Evolutionary conservation across 2,797 vertebrate genomes (phyloP).

Genomic region (Zenarchopterus dispar): DNA sequence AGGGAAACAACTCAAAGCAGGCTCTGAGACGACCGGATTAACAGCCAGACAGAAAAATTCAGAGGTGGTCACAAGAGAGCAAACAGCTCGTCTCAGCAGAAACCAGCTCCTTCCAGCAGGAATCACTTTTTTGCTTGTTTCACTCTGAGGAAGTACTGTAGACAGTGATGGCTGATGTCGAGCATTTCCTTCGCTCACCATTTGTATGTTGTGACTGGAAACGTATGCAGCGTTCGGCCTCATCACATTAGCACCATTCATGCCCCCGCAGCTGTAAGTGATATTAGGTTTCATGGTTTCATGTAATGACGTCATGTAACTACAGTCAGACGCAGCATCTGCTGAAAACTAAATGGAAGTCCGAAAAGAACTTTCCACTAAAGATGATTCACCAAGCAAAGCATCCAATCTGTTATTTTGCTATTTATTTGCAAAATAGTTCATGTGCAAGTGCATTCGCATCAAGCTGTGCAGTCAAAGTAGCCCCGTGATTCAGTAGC

Average conservation of each 20-base stretch:
- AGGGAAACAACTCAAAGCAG: constrained; percentile 37
- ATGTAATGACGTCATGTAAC: constrained; percentile 61
- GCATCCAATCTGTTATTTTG: no score
- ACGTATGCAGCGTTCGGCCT: constrained; percentile 34
- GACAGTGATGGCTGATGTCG: constrained; percentile 37
- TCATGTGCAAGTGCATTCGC: no score
- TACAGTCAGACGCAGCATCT: constrained; percentile 31
- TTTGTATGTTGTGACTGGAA: constrained; percentile 22
- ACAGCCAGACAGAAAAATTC: constrained; percentile 64
- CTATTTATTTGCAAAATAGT: no score
- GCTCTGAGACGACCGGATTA: constrained; percentile 54
- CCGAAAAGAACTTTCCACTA: constrained; percentile 26
- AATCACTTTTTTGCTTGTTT: constrained; percentile 41
- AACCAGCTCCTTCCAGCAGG: constrained; percentile 52
- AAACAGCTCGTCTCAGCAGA: constrained; percentile 37
- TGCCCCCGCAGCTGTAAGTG: constrained; percentile 32
- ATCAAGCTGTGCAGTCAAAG: no score
- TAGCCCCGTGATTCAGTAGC: no score
- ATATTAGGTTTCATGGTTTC: constrained; percentile 45
- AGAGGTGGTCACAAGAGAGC: constrained; percentile 44
- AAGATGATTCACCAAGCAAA: constrained; percentile 27
- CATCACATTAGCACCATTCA: constrained; percentile 6
- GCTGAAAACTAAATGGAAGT: constrained; percentile 35
- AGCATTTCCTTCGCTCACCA: constrained; percentile 19
- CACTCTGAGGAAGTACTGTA: constrained; percentile 30